Conservation (phyloP, 2,888 invertebrate species). For the Drosophila mimica region DNA sequence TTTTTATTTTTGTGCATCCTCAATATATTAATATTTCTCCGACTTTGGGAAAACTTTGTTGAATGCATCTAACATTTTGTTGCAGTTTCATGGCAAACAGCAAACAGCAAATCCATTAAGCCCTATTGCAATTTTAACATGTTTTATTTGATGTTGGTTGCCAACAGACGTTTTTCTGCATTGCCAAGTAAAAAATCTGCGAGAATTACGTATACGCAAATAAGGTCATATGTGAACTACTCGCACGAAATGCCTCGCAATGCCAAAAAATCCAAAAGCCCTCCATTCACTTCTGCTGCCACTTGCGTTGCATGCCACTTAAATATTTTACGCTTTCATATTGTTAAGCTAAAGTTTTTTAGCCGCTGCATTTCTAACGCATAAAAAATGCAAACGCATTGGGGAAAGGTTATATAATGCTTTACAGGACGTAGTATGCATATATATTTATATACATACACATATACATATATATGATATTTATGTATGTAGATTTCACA, state of each 20-base stretch:
- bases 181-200: conserved; percentile 56
- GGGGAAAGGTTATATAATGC: conserved; percentile 29
- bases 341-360: conserved; percentile 60
- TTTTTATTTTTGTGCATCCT: background rate
- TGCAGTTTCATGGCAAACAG: conserved; percentile 11
- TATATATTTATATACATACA: background rate
- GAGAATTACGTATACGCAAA: conserved; percentile 68
- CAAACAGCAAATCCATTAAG: conserved; percentile 28
- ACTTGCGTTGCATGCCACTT: conserved; percentile 50
- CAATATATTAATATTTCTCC: conserved; percentile 1
- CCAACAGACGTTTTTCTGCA: conserved; percentile 42
- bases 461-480: background rate
- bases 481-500: background rate
- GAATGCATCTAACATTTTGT: conserved; percentile 15
- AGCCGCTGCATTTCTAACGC: conserved; percentile 45
- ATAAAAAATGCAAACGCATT: conserved; percentile 32
- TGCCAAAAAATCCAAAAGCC: conserved; percentile 1
- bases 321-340: conserved; percentile 72
- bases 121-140: conserved; percentile 20
- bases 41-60: conserved; percentile 1
- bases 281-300: background rate
- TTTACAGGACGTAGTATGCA: background rate
- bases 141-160: conserved; percentile 44
- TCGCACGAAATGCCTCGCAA: conserved; percentile 18
- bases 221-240: conserved; percentile 55